These are phyloP conservation scores for Clostera curtula DNA, from an alignment of 2,888 invertebrate genomes.

Conservation along the genomic window DNA sequence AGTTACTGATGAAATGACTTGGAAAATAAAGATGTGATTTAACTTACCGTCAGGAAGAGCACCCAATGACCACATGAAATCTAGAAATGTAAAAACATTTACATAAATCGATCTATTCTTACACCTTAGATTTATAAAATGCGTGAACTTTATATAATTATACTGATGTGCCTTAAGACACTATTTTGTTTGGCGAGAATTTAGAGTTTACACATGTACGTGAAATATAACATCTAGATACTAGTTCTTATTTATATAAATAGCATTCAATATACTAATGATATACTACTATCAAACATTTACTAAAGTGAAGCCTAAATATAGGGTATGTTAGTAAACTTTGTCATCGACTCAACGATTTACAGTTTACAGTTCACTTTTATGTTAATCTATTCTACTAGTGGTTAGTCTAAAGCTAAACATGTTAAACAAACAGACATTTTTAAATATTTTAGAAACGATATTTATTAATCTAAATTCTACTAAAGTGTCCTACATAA, in stretches of 20 bases:
- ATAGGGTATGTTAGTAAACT: conserved; percentile 62
- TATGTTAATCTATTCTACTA: conserved; percentile 70
- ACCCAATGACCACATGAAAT: conserved; percentile 99
- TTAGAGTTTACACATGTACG: conserved; percentile 42
- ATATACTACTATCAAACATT: conserved; percentile 48
- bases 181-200: conserved; percentile 73
- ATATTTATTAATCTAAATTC: conserved; percentile 70
- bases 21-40: conserved; percentile 47
- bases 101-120: conserved; percentile 72
- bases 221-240: conserved; percentile 36
- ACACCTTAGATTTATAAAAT: conserved; percentile 53
- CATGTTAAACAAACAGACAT: conserved; percentile 75
- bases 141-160: conserved; percentile 28
- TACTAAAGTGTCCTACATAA: conserved; percentile 59
- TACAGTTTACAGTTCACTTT: conserved; percentile 41
- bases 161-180: conserved; percentile 63
- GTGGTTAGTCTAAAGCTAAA: conserved; percentile 72
- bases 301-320: conserved; percentile 45
- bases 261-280: conserved; percentile 49
- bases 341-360: conserved; percentile 37
- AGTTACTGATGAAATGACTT: conserved; percentile 44
- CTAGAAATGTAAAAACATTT: conserved; percentile 84
- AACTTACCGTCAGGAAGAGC: conserved; percentile 97
- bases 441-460: conserved; percentile 68
- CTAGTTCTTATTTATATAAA: conserved; percentile 43